phyloP scores from a whole-genome alignment of 2,797 vertebrate species.

The Sebastes kiyomatsui region DNA sequence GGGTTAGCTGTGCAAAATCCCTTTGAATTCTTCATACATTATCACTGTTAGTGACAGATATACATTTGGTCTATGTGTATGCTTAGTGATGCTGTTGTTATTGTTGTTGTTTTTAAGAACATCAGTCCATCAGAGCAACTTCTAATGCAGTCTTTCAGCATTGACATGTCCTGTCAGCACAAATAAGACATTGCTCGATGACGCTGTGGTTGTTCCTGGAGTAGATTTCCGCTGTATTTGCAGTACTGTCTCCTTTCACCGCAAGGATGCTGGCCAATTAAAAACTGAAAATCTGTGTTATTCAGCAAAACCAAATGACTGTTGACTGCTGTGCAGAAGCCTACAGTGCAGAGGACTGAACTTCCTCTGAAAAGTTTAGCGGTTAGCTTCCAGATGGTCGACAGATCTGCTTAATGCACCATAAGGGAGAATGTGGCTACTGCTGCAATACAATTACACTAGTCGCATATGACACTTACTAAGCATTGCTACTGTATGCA shows the following conservation, averaged over 20 bases:
- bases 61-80: neutral
- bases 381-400: constrained; percentile 68
- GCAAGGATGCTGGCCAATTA: constrained; percentile 72
- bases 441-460: constrained; percentile 22
- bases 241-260: constrained; percentile 68
- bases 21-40: neutral
- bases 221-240: constrained; percentile 67
- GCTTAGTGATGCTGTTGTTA: neutral
- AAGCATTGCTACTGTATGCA: neutral
- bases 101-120: constrained; percentile 19
- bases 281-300: constrained; percentile 68
- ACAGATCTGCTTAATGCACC: constrained; percentile 56
- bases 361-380: constrained; percentile 59
- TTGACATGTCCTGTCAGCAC: constrained; percentile 59
- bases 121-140: constrained; percentile 26
- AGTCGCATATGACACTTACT: neutral
- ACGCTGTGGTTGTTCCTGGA: constrained; percentile 43
- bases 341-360: constrained; percentile 37
- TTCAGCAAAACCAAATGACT: constrained; percentile 78
- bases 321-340: constrained; percentile 69
- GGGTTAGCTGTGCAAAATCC: neutral
- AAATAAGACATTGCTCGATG: constrained; percentile 36
- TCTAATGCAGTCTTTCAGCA: constrained; percentile 34
- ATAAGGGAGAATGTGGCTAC: constrained; percentile 31
- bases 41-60: neutral